phyloP scores from a whole-genome alignment of 2,797 vertebrate species.

The Characodon lateralis region DNA sequence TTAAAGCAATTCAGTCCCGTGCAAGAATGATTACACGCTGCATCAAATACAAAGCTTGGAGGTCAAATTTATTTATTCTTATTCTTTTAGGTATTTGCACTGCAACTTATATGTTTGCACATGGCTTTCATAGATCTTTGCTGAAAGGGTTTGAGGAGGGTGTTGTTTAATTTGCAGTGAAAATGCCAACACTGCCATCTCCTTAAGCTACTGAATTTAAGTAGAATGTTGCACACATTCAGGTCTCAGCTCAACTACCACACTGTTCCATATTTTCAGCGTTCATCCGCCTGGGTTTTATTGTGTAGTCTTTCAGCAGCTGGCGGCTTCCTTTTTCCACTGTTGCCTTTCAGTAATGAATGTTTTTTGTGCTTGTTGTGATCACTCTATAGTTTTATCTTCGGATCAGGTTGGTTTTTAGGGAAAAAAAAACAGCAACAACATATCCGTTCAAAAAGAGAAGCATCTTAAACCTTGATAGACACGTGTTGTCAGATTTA shows the following conservation, averaged over 20 bases:
- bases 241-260: slow-evolving; percentile 24
- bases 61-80: neutral
- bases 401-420: neutral
- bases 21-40: slow-evolving; percentile 12
- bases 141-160: slow-evolving; percentile 28
- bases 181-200: slow-evolving; percentile 36
- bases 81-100: slow-evolving; percentile 44
- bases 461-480: neutral
- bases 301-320: slow-evolving; percentile 19
- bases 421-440: neutral
- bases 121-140: slow-evolving; percentile 19
- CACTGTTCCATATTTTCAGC: slow-evolving; percentile 17
- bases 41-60: slow-evolving; percentile 5
- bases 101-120: slow-evolving; percentile 22
- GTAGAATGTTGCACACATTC: slow-evolving; percentile 36
- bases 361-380: neutral
- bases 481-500: slow-evolving; percentile 8
- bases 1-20: slow-evolving; percentile 6
- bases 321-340: slow-evolving; percentile 21
- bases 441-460: neutral
- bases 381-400: neutral
- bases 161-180: slow-evolving; percentile 27
- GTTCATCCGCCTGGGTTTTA: slow-evolving; percentile 34
- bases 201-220: slow-evolving; percentile 49
- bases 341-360: slow-evolving; percentile 34